Percentiles rank a stretch among this genome's conserved stretches.
Conservation (phyloP, 2,113 vertebrate genomes). For the Peromyscus maniculatus region DNA sequence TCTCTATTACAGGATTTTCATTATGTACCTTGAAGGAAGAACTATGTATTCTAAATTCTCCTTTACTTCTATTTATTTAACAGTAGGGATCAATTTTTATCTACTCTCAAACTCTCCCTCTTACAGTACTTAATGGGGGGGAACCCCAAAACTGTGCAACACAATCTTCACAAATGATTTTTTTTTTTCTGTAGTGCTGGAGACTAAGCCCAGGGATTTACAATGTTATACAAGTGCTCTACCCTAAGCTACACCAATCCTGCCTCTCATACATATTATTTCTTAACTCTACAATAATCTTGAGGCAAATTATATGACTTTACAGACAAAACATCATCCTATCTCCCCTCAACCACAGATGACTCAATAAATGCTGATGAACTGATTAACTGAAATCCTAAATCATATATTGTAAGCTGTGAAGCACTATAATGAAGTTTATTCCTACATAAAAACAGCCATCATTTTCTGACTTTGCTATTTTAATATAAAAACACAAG, state of each 20-base stretch:
- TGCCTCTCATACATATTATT: background rate
- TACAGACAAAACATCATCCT: conserved; percentile 13
- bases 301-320: background rate
- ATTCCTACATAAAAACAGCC: background rate
- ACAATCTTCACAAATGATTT: background rate
- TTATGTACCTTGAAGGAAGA: background rate
- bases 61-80: background rate
- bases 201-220: background rate
- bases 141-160: background rate
- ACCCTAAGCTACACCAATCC: background rate
- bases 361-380: conserved; percentile 3
- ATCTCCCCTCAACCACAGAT: background rate
- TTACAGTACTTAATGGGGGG: background rate
- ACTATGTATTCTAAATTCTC: background rate
- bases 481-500: conserved; percentile 48
- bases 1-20: background rate
- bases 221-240: background rate
- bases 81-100: background rate
- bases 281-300: background rate
- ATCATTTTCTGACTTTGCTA: conserved; percentile 8
- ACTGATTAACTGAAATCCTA: background rate
- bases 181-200: background rate
- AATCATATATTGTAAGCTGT: background rate
- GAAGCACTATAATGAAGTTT: background rate
- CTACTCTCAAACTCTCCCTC: background rate